Base-by-base conservation (phyloP, 2,113 vertebrate species). In the Pongo pygmaeus region DNA sequence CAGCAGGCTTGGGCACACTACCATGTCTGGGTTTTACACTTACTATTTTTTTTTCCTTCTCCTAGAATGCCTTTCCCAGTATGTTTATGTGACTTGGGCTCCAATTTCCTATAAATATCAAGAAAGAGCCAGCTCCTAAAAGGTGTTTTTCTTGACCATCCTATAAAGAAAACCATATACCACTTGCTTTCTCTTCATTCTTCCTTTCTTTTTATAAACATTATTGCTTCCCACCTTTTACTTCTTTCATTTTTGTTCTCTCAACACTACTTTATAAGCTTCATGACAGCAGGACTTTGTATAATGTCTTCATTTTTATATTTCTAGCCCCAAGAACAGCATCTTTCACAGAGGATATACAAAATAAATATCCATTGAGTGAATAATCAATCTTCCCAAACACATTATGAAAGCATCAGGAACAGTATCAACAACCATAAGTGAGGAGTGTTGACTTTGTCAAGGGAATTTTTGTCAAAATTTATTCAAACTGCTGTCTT, bases 351-450 rank as follows among this genome's bases (percentile, higher is more conserved):
- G 35, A 89, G 27, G 2, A 93, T 10, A 81, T 46, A 43, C 22
- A 96, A 96, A 86, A 89, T 94, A 94, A 85, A 38, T 67, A 85
- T 50, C 16, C 67, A 57, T 8, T 22, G 18, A 93, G 23, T 86
- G 16, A 79, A 86, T 86, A 86, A 70, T 69, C 50, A 74, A 4
- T 50, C 5, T 1, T 70, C 13, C 2, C 23, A 80, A 84, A 74
- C 27, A 91, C 11, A 69, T 97, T 43, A 83, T 50, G 32, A 95
- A 59, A 5, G 57, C 52, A 48, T 50, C 91, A 69, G 17, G 32
- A 89, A 90, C 10, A 77, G 6, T 48, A 57, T 18, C 88, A 61
- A 89, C 61, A 95, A 80, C 25, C n/a, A 9, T n/a, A 22, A 78
- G 20, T 89, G 30, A 89, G 10, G 8, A 92, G 3, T 22, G 43